phyloP scores from a whole-genome alignment of 1,140 invertebrate species.

The Lepidotrigona ventralis region DNA sequence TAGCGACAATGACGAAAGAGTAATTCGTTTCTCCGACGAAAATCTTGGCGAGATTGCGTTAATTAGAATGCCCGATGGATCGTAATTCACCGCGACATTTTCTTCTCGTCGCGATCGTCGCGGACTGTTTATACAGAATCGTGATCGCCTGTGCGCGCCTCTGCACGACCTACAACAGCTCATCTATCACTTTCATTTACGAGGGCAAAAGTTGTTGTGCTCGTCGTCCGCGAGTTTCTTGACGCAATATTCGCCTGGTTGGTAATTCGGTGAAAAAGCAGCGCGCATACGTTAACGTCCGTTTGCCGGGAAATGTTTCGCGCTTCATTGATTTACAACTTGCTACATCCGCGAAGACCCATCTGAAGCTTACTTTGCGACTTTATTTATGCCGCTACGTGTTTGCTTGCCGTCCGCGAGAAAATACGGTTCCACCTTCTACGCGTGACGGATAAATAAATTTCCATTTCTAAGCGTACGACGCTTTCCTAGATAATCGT shows the following conservation, averaged over 20 bases:
- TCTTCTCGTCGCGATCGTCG: slow-evolving; percentile 30
- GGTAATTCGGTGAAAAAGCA: slow-evolving; percentile 7
- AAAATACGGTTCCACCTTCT: not conserved
- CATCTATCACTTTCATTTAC: slow-evolving; percentile 58
- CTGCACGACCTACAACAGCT: slow-evolving; percentile 4
- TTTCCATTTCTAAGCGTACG: not conserved
- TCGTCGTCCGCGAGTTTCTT: slow-evolving; percentile 34
- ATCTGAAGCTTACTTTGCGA: slow-evolving; percentile 10
- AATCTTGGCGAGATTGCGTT: slow-evolving; percentile 12
- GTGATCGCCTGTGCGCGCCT: slow-evolving; percentile 44
- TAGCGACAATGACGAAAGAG: too few relatives aligned
- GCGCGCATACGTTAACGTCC: slow-evolving; percentile 7
- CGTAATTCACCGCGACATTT: slow-evolving; percentile 47
- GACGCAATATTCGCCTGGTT: slow-evolving; percentile 10
- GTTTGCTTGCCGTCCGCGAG: not conserved
- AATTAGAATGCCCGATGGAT: slow-evolving; percentile 14
- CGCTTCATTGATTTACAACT: slow-evolving; percentile 48
- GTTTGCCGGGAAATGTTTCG: slow-evolving; percentile 22
- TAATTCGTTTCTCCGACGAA: not conserved
- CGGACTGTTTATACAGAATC: slow-evolving; percentile 16
- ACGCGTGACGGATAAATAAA: not conserved
- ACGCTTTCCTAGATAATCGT: too few relatives aligned
- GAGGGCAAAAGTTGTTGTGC: slow-evolving; percentile 27
- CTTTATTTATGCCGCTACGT: slow-evolving; percentile 21
- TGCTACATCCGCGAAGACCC: not conserved